phyloP scores from a whole-genome alignment of 2,113 vertebrate genomes.

The rat (Rattus norvegicus) region GRCr8 NC_086022.1:182423501-182424000 shows the following conservation, averaged over 20 bases:
- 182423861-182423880: neutral
- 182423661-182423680: too few relatives aligned
- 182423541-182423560: neutral
- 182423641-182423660: neutral
- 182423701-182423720: neutral
- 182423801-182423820: neutral
- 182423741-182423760: neutral
- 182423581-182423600: neutral
- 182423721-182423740: neutral
- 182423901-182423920: neutral
- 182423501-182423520: neutral
- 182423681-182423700: neutral
- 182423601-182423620: slow-evolving; percentile 8
- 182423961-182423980: neutral
- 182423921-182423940: neutral
- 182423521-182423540: neutral
- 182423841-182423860: neutral
- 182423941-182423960: neutral
- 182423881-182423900: neutral
- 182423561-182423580: neutral
- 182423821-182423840: neutral
- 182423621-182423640: neutral
- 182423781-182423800: neutral
- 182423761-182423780: neutral
- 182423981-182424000: neutral